Conservation (phyloP, 1,140 invertebrate species). For the Leptestheria dahalacensis region DNA sequence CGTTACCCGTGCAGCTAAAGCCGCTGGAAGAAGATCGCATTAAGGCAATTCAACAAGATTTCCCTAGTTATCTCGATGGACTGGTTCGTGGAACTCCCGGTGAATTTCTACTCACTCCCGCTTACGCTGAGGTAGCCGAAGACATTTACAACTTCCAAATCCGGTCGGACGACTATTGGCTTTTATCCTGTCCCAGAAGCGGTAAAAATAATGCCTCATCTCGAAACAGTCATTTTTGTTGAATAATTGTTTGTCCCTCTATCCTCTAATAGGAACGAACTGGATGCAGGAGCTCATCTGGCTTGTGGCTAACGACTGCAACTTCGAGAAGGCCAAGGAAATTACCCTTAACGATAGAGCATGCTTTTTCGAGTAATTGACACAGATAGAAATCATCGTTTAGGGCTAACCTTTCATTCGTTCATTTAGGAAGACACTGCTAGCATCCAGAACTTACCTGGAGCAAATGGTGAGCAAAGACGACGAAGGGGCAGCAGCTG, state of each 20-base stretch:
- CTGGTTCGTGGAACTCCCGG: slow-evolving; percentile 7
- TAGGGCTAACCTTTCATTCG: no score
- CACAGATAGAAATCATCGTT: no score
- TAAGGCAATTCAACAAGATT: slow-evolving; percentile 1
- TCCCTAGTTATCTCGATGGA: slow-evolving; percentile 6
- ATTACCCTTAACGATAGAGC: background rate
- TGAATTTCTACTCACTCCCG: slow-evolving; percentile 20
- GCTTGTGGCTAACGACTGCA: slow-evolving; percentile 52
- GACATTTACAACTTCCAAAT: slow-evolving; percentile 29
- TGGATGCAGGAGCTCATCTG: slow-evolving; percentile 69
- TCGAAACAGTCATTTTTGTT: no score
- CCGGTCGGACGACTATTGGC: slow-evolving; percentile 34
- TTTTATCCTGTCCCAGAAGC: slow-evolving; percentile 34
- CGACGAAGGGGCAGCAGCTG: no score
- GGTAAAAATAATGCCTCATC: slow-evolving; percentile 22
- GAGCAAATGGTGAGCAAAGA: background rate
- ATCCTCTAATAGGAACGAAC: slow-evolving; percentile 50
- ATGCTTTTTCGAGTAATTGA: background rate
- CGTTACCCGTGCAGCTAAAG: background rate
- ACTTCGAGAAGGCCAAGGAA: slow-evolving; percentile 40
- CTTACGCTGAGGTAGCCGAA: slow-evolving; percentile 24
- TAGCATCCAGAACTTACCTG: background rate
- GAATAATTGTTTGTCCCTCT: no score
- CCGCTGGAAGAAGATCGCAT: background rate
- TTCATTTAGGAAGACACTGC: background rate